These are phyloP conservation scores for Griposia aprilina DNA, from an alignment of 2,888 invertebrate species.

Conservation along the genomic window DNA sequence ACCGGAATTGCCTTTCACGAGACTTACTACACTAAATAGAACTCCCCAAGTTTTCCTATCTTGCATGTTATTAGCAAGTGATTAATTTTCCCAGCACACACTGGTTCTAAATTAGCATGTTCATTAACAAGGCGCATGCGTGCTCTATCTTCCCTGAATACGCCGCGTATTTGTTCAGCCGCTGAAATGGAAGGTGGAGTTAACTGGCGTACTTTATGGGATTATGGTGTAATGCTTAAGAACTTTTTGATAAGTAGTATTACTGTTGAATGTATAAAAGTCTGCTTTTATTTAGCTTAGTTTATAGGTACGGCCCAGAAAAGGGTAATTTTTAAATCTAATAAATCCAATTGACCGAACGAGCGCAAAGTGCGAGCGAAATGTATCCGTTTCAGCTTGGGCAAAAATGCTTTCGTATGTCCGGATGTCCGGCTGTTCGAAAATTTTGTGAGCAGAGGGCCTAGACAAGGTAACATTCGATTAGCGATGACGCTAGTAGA, in stretches of 20 bases:
- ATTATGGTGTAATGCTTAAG: slow-evolving; percentile 25
- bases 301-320: too few species aligned
- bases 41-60: slow-evolving; percentile 26
- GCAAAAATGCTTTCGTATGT: too few species aligned
- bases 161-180: slow-evolving; percentile 45
- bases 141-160: slow-evolving; percentile 23
- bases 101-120: slow-evolving; percentile 53
- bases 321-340: too few species aligned
- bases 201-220: slow-evolving; percentile 21
- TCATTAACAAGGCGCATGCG: slow-evolving; percentile 60
- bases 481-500: too few species aligned
- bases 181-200: slow-evolving; percentile 21
- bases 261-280: not conserved
- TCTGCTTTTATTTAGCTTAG: too few species aligned
- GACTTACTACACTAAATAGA: not conserved
- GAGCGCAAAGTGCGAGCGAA: too few species aligned
- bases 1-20: too few species aligned
- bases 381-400: too few species aligned
- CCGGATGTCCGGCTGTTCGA: too few species aligned
- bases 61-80: slow-evolving; percentile 30
- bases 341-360: too few species aligned
- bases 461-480: too few species aligned
- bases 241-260: slow-evolving; percentile 21
- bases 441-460: too few species aligned
- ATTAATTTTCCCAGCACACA: slow-evolving; percentile 42